Evolutionary conservation across 1,140 invertebrate genomes (phyloP), one percentile per base, ranked within the genome.

Genomic region (Apocrypta bakeri): DNA sequence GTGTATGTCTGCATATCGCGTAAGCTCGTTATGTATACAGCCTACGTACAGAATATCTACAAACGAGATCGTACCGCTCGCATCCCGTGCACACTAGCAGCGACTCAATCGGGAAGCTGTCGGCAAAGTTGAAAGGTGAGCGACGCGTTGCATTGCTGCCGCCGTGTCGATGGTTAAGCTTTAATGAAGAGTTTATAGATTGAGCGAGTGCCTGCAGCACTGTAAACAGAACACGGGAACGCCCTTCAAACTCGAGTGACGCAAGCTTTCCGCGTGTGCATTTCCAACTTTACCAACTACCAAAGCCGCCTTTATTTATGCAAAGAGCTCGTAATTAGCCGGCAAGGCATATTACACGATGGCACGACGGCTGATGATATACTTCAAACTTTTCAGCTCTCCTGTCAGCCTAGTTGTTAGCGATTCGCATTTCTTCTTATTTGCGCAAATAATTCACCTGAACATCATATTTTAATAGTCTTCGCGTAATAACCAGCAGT

Each of bases 131-230:
- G 56, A 7, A 12, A 76, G 74, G 17, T 37, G 74, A 76, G 29
- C 61, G 74, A 76, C 48, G 56, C 29, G 12, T 56, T 37, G 25
- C 25, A 74, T 29, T 48, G 42, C 40, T 56, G 37, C n/a, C 24
- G 33, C 21, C 63, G 2, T 66, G 1, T 31, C 29, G 68, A 37
- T 37, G 42, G 72, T 74, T 74, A 48, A 74, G 72, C 40, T 56
- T 74, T 56, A 74, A 74, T 56, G 42, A 74, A 74, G 42, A 27
- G 69, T 72, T 72, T 72, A 72, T 42, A 72, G 69, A 72, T 40
- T 37, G 37, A 72, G 42, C 33, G 37, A 56, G 21, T 17, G 42
- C 48, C 7, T 25, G 63, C 63, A 4, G 1, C 37, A 25, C 42
- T 40, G 40, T 74, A 74, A 74, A 74, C 72, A 74, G 14, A 74